Percentiles rank a stretch among this genome's conserved stretches.
These are phyloP conservation scores for Proteles cristata DNA, from an alignment of 2,113 vertebrate species.

Conservation along the genomic window DNA sequence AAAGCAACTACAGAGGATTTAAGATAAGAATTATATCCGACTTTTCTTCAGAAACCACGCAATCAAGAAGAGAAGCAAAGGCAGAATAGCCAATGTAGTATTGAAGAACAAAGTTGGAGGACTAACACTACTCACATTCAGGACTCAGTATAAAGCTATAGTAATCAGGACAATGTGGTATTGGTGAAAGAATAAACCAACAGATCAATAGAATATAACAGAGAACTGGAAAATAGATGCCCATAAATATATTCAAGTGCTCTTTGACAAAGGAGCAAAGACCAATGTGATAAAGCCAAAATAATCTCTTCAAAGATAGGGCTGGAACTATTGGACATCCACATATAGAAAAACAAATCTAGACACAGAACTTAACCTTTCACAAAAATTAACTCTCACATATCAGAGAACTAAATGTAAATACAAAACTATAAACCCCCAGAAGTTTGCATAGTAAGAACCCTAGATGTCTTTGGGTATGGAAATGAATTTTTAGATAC, in stretches of 20 bases:
- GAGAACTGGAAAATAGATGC: neutral
- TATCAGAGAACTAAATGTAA: neutral
- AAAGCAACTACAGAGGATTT: neutral
- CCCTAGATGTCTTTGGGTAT: neutral
- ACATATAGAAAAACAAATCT: neutral
- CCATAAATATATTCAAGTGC: neutral
- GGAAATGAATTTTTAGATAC: neutral
- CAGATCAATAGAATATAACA: neutral
- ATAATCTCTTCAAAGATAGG: neutral
- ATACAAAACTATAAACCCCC: no score
- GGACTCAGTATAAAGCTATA: neutral
- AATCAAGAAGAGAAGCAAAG: neutral
- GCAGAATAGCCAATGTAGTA: neutral
- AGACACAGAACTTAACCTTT: neutral
- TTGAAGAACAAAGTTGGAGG: neutral
- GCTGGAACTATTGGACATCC: neutral
- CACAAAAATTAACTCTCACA: no score
- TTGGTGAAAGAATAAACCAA: neutral
- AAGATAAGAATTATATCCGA: neutral
- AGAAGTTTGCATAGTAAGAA: neutral
- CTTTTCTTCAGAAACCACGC: neutral
- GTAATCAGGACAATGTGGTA: neutral
- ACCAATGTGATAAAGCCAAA: neutral
- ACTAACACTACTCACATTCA: neutral
- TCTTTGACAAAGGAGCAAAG: neutral